phyloP scores from a whole-genome alignment of 2,113 vertebrate genomes.

The Callaeas wilsoni region DNA sequence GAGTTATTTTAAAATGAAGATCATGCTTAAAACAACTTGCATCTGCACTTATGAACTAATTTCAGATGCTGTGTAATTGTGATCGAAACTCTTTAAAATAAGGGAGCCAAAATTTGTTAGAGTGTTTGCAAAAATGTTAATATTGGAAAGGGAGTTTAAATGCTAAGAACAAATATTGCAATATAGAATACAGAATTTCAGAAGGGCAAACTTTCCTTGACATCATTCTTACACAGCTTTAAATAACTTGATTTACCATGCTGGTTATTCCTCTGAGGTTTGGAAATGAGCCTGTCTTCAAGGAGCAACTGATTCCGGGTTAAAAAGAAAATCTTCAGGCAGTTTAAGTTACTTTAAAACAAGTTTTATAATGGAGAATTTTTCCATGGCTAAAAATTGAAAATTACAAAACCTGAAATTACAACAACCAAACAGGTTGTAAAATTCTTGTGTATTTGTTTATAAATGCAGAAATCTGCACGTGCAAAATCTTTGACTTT shows the following conservation, averaged over 20 bases:
- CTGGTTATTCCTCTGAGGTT: neutral
- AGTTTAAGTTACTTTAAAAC: neutral
- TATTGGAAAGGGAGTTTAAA: neutral
- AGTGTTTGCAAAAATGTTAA: neutral
- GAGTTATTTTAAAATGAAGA: neutral
- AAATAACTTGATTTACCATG: neutral
- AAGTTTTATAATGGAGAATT: neutral
- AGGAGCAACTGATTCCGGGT: neutral
- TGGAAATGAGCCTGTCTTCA: neutral
- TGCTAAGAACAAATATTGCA: neutral
- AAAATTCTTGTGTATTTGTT: neutral
- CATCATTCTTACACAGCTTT: neutral
- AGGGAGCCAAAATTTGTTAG: neutral
- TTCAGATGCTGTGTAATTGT: neutral
- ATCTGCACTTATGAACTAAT: neutral
- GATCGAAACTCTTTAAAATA: neutral
- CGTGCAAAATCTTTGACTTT: neutral
- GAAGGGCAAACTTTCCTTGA: neutral
- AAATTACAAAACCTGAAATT: neutral
- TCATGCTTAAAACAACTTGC: neutral
- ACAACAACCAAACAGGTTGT: neutral
- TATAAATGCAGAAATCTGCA: neutral
- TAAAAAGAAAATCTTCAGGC: neutral
- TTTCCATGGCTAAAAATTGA: neutral
- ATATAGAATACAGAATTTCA: neutral